Evolutionary conservation across 2,888 invertebrate genomes (phyloP).

Genomic region (Lasioglossum villosulum): DNA sequence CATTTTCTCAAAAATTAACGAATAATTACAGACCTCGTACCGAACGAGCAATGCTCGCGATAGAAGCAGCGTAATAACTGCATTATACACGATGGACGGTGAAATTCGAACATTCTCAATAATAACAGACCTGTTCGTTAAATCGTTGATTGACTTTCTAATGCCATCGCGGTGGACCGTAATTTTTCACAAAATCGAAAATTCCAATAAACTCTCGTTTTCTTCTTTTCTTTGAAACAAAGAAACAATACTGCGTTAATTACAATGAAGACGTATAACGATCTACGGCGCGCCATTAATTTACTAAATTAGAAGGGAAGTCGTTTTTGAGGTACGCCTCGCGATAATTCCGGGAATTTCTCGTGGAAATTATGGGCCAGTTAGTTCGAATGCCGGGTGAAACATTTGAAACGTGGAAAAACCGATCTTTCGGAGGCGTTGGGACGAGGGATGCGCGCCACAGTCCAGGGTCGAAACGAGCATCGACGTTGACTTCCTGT

Average conservation of each 20-base stretch:
- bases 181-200: not conserved
- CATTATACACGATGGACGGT: not conserved
- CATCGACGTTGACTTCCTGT: constrained; percentile 68
- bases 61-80: not conserved
- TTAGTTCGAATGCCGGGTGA: not conserved
- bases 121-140: not conserved
- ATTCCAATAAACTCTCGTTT: not conserved
- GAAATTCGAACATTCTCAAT: not conserved
- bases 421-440: not conserved
- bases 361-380: not conserved
- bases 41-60: not conserved
- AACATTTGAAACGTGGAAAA: not conserved
- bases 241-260: not conserved
- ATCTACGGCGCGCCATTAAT: not conserved
- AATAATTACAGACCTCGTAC: not conserved
- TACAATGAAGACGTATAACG: not conserved
- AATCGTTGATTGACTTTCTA: not conserved
- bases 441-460: not conserved
- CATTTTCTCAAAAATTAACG: not conserved
- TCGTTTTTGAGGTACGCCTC: not conserved
- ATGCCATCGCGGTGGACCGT: not conserved
- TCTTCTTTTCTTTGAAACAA: not conserved
- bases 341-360: not conserved
- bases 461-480: not conserved
- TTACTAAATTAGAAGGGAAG: not conserved